A percentile compares a stretch with the other conserved stretches of the same genome.
phyloP scores from a whole-genome alignment of 2,113 vertebrate genomes.

The Hippocampus zosterae region DNA sequence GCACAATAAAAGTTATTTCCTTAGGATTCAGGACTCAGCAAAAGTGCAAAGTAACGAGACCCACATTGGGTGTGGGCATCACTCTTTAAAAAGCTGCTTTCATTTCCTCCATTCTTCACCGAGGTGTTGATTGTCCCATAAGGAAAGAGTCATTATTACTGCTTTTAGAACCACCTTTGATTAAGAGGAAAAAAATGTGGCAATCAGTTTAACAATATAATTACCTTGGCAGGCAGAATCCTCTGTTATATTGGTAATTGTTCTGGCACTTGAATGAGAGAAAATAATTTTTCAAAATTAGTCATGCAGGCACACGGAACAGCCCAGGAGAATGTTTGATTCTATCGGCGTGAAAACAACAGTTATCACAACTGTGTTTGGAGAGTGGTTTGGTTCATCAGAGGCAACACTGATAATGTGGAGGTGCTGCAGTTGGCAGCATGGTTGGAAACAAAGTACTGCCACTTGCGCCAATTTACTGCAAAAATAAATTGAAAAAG shows the following conservation, averaged over 20 bases:
- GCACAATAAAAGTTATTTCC: neutral
- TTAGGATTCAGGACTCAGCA: neutral
- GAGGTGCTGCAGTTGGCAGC: constrained; percentile 8
- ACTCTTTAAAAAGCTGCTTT: constrained; percentile 14
- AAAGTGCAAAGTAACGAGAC: neutral
- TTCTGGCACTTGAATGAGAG: constrained; percentile 25
- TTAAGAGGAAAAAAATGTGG: neutral
- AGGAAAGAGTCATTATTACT: neutral
- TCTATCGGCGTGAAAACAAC: constrained; percentile 29
- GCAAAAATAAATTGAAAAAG: constrained; percentile 4
- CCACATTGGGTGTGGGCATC: constrained; percentile 1
- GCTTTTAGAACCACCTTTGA: neutral
- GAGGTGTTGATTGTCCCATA: constrained; percentile 9
- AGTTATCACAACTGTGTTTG: constrained; percentile 10
- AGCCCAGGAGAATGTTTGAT: constrained; percentile 18
- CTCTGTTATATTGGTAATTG: constrained; percentile 28
- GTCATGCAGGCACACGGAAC: constrained; percentile 7
- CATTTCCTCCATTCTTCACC: neutral
- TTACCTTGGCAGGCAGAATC: constrained; percentile 18
- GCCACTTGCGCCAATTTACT: constrained; percentile 12
- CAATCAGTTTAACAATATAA: constrained; percentile 12
- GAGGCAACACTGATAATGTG: constrained; percentile 3
- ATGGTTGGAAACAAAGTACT: constrained; percentile 12
- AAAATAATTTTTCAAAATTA: constrained; percentile 17
- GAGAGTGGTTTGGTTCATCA: constrained; percentile 15